Percentiles rank a stretch among this genome's conserved stretches.
These are phyloP conservation scores for Denticeps clupeoides DNA, from an alignment of 2,797 vertebrate species.

Conservation along the genomic window DNA sequence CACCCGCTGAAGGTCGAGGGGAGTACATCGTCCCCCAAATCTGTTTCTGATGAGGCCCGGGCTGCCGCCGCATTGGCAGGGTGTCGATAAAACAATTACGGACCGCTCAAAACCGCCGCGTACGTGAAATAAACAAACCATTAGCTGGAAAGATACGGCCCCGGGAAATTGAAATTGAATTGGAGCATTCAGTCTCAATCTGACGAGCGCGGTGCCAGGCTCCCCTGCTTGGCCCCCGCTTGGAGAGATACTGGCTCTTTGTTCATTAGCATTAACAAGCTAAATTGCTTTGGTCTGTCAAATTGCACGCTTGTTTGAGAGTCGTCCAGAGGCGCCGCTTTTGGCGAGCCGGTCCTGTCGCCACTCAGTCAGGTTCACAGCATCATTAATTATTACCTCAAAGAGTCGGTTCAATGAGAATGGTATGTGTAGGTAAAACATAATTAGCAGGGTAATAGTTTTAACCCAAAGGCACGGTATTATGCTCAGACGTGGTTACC, in stretches of 20 bases:
- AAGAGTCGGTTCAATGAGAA: conserved; percentile 37
- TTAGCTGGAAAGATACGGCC: conserved; percentile 29
- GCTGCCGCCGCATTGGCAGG: conserved; percentile 23
- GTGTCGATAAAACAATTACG: conserved; percentile 39
- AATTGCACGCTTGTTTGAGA: conserved; percentile 28
- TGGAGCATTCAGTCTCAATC: conserved; percentile 14
- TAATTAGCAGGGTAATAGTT: conserved; percentile 1
- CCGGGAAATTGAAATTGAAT: conserved; percentile 27
- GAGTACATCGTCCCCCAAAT: conserved; percentile 10
- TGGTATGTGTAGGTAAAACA: conserved; percentile 21
- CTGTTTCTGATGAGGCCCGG: conserved; percentile 12
- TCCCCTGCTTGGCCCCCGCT: conserved; percentile 15
- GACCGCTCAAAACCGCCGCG: conserved; percentile 27
- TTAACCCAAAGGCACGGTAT: neutral
- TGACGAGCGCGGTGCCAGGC: conserved; percentile 17
- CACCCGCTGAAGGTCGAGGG: too few relatives aligned
- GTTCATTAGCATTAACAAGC: conserved; percentile 28
- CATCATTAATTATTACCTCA: conserved; percentile 44
- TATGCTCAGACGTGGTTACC: neutral
- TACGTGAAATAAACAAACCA: conserved; percentile 34
- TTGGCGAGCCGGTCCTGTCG: conserved; percentile 33
- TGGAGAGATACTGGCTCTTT: neutral
- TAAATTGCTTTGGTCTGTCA: conserved; percentile 28
- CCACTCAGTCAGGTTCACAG: conserved; percentile 37
- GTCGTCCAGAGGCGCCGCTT: conserved; percentile 26